A percentile compares a stretch with the other conserved stretches of the same genome.
Evolutionary conservation across 2,888 invertebrate species (phyloP).

Genomic region (Agrilus biguttatus): DNA sequence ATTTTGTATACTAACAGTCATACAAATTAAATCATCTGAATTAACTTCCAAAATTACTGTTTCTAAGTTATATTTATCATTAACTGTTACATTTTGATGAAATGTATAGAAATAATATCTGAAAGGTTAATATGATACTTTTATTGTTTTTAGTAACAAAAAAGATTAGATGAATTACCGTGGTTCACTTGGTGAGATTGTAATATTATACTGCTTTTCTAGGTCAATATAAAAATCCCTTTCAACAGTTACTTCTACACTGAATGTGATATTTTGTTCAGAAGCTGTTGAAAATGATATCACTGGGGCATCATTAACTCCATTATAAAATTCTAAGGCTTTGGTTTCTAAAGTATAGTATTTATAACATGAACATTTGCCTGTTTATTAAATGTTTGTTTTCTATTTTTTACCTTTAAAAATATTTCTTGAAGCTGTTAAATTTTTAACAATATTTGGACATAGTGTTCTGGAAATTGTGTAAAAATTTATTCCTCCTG

Average conservation of each 20-base stretch:
- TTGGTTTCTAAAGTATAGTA: background rate
- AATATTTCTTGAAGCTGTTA: conserved; percentile 5
- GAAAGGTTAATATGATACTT: background rate
- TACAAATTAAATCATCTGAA: conserved; percentile 53
- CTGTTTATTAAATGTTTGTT: background rate
- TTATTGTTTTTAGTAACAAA: background rate
- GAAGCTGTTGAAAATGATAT: conserved; percentile 40
- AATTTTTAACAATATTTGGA: conserved; percentile 35
- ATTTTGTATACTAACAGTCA: conserved; percentile 68
- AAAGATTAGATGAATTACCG: conserved; percentile 31
- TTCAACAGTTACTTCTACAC: conserved; percentile 42
- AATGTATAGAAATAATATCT: conserved; percentile 15
- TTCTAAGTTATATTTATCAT: conserved; percentile 17
- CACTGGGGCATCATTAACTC: conserved; percentile 17
- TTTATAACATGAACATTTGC: background rate
- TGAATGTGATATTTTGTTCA: conserved; percentile 38
- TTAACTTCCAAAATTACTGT: conserved; percentile 47
- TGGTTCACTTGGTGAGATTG: conserved; percentile 37
- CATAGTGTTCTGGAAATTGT: conserved; percentile 45
- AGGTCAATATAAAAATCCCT: conserved; percentile 42
- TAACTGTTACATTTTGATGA: conserved; percentile 9
- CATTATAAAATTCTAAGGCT: conserved; percentile 1
- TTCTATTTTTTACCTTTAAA: background rate
- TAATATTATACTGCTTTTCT: conserved; percentile 29
- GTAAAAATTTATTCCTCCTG: conserved; percentile 33